Evolutionary conservation across 2,888 invertebrate species (phyloP).

Genomic region (Nomada hirtipes): DNA sequence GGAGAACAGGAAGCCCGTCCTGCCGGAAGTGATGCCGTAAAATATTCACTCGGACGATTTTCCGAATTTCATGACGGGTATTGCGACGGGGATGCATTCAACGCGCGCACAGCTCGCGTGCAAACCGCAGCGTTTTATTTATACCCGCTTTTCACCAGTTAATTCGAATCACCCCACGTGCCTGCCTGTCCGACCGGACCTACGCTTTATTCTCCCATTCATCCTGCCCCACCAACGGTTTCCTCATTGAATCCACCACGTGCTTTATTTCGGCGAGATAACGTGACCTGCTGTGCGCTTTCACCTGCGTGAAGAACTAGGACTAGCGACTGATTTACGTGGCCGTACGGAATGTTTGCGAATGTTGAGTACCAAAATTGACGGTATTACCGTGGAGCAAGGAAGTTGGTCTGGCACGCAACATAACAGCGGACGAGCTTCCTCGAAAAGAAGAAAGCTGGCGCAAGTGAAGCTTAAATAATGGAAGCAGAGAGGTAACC

Average conservation of each 20-base stretch:
- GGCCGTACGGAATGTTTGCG: constrained; percentile 20
- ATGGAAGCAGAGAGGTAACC: not conserved
- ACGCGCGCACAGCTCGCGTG: constrained; percentile 32
- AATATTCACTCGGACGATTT: constrained; percentile 62
- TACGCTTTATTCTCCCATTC: constrained; percentile 44
- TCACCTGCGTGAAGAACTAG: constrained; percentile 40
- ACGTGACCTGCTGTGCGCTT: constrained; percentile 24
- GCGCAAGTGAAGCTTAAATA: not conserved
- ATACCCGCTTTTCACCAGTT: constrained; percentile 71
- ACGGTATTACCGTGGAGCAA: not conserved
- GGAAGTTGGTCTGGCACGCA: not conserved
- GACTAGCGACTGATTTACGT: constrained; percentile 59
- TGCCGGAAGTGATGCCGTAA: constrained; percentile 35
- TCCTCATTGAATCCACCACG: constrained; percentile 62
- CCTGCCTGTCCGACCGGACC: constrained; percentile 41
- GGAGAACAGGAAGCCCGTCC: not conserved
- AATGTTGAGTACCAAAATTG: constrained; percentile 27
- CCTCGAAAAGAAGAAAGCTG: not conserved
- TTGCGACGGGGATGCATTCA: constrained; percentile 13
- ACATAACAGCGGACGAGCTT: not conserved
- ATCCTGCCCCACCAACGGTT: not conserved
- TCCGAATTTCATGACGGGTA: constrained; percentile 52
- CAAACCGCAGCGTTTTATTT: constrained; percentile 67
- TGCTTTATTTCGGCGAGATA: constrained; percentile 65
- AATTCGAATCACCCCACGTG: constrained; percentile 58